Evolutionary conservation across 2,113 vertebrate species (phyloP).

Genomic region (Entomyzon cyanotis): DNA sequence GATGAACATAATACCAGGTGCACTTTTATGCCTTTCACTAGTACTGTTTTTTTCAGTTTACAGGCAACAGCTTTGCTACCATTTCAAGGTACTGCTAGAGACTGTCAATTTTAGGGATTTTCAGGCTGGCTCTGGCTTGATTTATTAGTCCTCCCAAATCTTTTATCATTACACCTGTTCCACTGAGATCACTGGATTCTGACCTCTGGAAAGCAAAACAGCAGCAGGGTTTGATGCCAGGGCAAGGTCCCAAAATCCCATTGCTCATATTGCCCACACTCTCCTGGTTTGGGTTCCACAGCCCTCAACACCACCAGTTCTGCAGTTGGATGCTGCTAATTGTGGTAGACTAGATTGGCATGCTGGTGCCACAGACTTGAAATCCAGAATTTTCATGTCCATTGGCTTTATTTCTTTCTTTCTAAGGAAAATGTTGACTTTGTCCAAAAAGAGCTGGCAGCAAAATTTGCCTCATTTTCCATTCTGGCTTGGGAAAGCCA

Average conservation of each 20-base stretch:
- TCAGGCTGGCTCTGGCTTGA: neutral
- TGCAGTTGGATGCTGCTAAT: neutral
- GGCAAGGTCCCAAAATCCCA: neutral
- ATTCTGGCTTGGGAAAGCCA: neutral
- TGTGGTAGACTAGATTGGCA: neutral
- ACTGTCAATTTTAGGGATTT: neutral
- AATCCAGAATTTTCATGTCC: neutral
- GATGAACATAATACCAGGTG: fast-evolving
- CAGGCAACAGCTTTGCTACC: neutral
- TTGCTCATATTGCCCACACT: fast-evolving
- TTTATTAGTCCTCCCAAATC: neutral
- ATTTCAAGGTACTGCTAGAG: neutral
- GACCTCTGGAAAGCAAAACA: neutral
- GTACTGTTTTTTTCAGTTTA: neutral
- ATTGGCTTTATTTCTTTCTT: neutral
- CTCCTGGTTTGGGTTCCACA: neutral
- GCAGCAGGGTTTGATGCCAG: neutral
- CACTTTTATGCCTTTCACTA: neutral
- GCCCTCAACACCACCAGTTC: fast-evolving
- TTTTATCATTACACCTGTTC: neutral
- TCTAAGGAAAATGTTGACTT: neutral
- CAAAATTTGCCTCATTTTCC: neutral
- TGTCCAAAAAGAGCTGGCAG: neutral
- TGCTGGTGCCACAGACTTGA: neutral
- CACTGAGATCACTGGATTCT: neutral